Conservation (phyloP, 2,888 invertebrate species). For the Shargacucullia verbasci region DNA sequence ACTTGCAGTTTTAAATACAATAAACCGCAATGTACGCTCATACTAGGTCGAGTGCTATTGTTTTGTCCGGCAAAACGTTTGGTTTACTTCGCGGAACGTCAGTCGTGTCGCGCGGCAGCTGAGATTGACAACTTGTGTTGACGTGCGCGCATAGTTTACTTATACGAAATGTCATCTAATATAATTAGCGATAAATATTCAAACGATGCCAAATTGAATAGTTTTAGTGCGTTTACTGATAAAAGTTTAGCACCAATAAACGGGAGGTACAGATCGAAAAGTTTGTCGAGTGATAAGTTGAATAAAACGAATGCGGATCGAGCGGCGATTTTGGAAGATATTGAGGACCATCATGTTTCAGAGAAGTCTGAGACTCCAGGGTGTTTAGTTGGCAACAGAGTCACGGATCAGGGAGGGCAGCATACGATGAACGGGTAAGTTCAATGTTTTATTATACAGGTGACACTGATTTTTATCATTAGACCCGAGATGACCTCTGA, state of each 20-base stretch:
- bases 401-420: slow-evolving; percentile 72
- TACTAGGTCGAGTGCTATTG: slow-evolving; percentile 73
- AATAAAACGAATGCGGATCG: slow-evolving; percentile 82
- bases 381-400: slow-evolving; percentile 76
- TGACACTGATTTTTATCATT: slow-evolving; percentile 7
- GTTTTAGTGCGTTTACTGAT: slow-evolving; percentile 80
- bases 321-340: slow-evolving; percentile 83
- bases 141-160: slow-evolving; percentile 70
- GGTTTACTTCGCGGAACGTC: slow-evolving; percentile 70
- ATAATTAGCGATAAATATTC: slow-evolving; percentile 79
- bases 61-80: slow-evolving; percentile 79
- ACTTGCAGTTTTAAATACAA: slow-evolving; percentile 50
- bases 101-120: slow-evolving; percentile 77
- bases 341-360: slow-evolving; percentile 79
- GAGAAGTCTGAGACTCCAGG: slow-evolving; percentile 83
- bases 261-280: slow-evolving; percentile 81
- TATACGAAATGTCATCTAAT: slow-evolving; percentile 82
- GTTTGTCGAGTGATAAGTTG: slow-evolving; percentile 87
- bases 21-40: slow-evolving; percentile 61
- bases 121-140: slow-evolving; percentile 76
- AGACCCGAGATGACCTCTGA: slow-evolving; percentile 23
- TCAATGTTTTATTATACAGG: slow-evolving; percentile 16
- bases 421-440: slow-evolving; percentile 75
- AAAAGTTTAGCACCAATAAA: slow-evolving; percentile 79
- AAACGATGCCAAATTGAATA: slow-evolving; percentile 80